phyloP scores from a whole-genome alignment of 2,888 invertebrate genomes.

The Drosophila fulvimacula region DNA sequence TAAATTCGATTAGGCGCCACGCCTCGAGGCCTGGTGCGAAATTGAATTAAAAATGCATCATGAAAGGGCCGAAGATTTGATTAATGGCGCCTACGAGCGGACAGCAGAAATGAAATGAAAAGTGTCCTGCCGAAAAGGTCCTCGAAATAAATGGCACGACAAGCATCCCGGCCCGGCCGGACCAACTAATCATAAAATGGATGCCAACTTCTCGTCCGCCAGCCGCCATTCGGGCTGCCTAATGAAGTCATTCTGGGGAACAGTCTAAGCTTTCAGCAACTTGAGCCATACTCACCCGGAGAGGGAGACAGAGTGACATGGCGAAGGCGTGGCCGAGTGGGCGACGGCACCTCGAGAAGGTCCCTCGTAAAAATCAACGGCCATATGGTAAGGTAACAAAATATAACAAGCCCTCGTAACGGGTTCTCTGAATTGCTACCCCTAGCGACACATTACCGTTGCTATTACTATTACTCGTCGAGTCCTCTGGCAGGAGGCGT shows the following conservation, averaged over 20 bases:
- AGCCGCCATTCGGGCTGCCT: slow-evolving; percentile 19
- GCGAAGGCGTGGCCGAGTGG: not conserved
- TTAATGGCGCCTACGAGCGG: slow-evolving; percentile 61
- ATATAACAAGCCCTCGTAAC: slow-evolving; percentile 70
- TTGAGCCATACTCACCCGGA: slow-evolving; percentile 15
- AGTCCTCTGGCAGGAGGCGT: slow-evolving; percentile 40
- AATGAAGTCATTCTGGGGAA: slow-evolving; percentile 45
- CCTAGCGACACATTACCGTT: slow-evolving; percentile 41
- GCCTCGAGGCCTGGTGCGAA: slow-evolving; percentile 61
- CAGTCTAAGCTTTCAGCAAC: slow-evolving; percentile 35
- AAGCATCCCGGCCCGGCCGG: slow-evolving; percentile 32
- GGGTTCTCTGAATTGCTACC: slow-evolving; percentile 40
- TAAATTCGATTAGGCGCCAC: slow-evolving; percentile 73
- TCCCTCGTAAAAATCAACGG: slow-evolving; percentile 72
- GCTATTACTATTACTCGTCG: slow-evolving; percentile 33
- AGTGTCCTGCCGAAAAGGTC: slow-evolving; percentile 58
- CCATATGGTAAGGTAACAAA: slow-evolving; percentile 79
- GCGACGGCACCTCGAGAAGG: not conserved
- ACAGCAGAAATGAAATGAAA: slow-evolving; percentile 37
- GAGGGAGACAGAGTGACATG: not conserved
- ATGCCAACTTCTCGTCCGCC: slow-evolving; percentile 26
- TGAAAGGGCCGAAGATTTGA: slow-evolving; percentile 74
- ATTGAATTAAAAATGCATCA: slow-evolving; percentile 79
- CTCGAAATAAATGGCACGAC: slow-evolving; percentile 65
- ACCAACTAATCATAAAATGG: slow-evolving; percentile 65